phyloP scores from a whole-genome alignment of 2,113 vertebrate genomes.

The Eolophus roseicapilla region DNA sequence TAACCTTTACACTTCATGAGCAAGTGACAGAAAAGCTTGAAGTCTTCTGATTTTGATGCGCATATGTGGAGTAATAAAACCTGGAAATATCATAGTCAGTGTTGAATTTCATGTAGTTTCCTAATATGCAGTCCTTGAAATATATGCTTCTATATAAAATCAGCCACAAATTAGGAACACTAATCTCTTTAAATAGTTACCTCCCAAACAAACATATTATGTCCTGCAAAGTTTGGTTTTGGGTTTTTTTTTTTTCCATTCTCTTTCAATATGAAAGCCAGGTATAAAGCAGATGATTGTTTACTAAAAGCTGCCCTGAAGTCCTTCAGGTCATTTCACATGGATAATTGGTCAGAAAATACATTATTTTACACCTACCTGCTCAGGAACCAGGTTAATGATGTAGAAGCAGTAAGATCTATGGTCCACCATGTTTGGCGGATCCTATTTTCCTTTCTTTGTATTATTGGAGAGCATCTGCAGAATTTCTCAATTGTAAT shows the following conservation, averaged over 20 bases:
- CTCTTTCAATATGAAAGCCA: neutral
- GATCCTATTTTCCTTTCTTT: neutral
- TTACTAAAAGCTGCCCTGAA: neutral
- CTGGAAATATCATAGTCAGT: neutral
- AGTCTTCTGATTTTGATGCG: neutral
- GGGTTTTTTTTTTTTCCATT: neutral
- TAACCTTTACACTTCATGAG: neutral
- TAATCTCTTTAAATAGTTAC: neutral
- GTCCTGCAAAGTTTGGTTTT: neutral
- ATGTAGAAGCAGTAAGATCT: neutral
- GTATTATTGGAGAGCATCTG: neutral
- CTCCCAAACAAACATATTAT: neutral
- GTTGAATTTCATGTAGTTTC: neutral
- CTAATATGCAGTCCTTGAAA: neutral
- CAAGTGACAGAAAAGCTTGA: neutral
- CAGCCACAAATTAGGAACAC: neutral
- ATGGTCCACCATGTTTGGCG: neutral
- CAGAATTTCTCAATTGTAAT: neutral
- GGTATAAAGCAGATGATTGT: neutral
- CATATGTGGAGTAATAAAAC: neutral
- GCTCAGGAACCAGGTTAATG: neutral
- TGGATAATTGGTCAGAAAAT: neutral
- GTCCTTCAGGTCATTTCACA: neutral
- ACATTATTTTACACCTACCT: neutral
- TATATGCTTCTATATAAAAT: neutral